phyloP scores from a whole-genome alignment of 2,888 invertebrate genomes.

The Ligdia adustata region DNA sequence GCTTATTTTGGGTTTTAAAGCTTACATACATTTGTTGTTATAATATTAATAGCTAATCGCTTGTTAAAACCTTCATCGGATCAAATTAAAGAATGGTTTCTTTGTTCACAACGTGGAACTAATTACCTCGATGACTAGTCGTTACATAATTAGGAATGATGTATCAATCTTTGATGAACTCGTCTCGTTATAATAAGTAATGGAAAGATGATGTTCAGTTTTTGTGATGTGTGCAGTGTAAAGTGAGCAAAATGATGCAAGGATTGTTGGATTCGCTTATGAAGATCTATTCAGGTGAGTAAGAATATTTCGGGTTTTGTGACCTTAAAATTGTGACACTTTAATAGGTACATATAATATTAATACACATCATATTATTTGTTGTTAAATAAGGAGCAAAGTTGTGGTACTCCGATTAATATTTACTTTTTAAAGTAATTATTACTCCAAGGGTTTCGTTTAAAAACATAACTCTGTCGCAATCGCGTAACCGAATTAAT shows the following conservation, averaged over 20 bases:
- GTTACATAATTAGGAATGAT: slow-evolving; percentile 44
- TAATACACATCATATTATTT: too few relatives aligned
- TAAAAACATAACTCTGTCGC: too few relatives aligned
- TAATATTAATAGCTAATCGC: slow-evolving; percentile 26
- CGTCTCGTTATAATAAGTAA: slow-evolving; percentile 61
- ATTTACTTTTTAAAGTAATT: too few relatives aligned
- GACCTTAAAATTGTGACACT: neutral
- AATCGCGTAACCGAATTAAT: too few relatives aligned
- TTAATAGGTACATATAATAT: too few relatives aligned
- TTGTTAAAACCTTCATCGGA: slow-evolving; percentile 32
- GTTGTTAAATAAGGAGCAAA: too few relatives aligned
- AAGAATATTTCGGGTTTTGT: neutral
- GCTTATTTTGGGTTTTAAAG: too few relatives aligned
- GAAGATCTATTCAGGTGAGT: slow-evolving; percentile 77
- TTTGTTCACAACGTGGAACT: slow-evolving; percentile 47
- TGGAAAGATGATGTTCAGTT: slow-evolving; percentile 51
- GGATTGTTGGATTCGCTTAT: slow-evolving; percentile 76
- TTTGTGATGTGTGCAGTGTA: slow-evolving; percentile 48
- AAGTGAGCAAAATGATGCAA: slow-evolving; percentile 75
- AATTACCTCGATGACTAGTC: slow-evolving; percentile 48
- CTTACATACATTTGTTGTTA: too few relatives aligned
- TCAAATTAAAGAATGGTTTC: slow-evolving; percentile 37
- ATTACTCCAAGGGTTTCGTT: too few relatives aligned
- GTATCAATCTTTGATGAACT: slow-evolving; percentile 50
- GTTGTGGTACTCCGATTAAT: too few relatives aligned